Evolutionary conservation across 2,888 invertebrate species (phyloP), one percentile per base, ranked within the genome.

Genomic region (Boloria selene): DNA sequence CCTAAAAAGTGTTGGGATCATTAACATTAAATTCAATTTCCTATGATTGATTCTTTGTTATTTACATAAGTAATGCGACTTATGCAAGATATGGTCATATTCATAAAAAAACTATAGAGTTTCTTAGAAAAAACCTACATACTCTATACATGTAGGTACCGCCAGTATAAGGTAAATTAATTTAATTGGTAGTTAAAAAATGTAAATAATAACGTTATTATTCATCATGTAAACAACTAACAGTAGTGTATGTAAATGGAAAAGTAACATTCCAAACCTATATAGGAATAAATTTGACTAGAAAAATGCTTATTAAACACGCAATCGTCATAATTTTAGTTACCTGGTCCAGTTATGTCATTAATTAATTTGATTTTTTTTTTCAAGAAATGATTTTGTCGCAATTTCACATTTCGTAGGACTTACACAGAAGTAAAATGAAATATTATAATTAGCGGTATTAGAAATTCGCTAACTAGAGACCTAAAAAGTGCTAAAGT

Each of bases 291-390:
- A 49, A 49, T 59, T 59, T 59, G 58, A 16, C 17, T 47, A 26
- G 45, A 59, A 59, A 47, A 59, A 59, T 59, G 58, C 14, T 31
- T 26, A 31, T 49, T 31, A 13, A 59, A 59, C 58, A 59, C 17
- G 58, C 58, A n/a, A 38, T 42, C 13, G 49, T 17, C 17, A 22
- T 31, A 16, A 45, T n/a, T 18, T 50, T 53, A 45, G 14, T 26
- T 64, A 53, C 42, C 16, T 17, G 26, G 26, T 51, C 13, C 13
- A 14, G 26, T 26, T 58, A 14, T 17, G 31, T 38, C 31, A 38
- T 38, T 38, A 10, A 38, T 38, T 10, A 38, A 38, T 10, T 10
- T 38, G 31, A 38, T 38, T 38, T 38, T 7, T 38, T 7, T 38
- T 38, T 38, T 10, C 31, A 38, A 38, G 31, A 10, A 2, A 38